Percentiles rank a stretch among this genome's conserved stretches.
Conservation (phyloP, 2,888 invertebrate species). For the Leptinotarsa peninsularis region DNA sequence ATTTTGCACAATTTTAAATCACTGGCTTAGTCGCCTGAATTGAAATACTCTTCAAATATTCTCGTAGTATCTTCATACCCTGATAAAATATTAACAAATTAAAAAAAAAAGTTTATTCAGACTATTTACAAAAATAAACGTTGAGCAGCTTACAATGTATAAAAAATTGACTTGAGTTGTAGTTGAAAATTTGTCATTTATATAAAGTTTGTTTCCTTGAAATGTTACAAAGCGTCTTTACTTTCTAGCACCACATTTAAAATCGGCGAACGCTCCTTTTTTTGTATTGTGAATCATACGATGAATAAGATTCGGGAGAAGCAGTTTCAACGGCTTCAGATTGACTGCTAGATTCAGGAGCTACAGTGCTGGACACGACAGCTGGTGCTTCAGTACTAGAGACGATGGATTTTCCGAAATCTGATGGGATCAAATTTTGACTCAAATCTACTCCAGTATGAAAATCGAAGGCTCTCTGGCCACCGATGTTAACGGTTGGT, state of each 20-base stretch:
- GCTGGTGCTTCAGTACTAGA: conserved; percentile 16
- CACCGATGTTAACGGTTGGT: conserved; percentile 5
- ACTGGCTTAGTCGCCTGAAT: too few relatives aligned
- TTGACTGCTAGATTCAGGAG: conserved; percentile 10
- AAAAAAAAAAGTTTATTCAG: not conserved
- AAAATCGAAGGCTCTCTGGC: conserved; percentile 14
- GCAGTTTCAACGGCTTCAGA: conserved; percentile 4
- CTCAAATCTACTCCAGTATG: not conserved
- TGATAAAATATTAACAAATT: not conserved
- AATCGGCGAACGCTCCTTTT: not conserved
- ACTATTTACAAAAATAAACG: conserved; percentile 13
- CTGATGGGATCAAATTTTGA: conserved; percentile 9
- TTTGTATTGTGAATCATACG: not conserved
- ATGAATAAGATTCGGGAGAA: conserved; percentile 15
- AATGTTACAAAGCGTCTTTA: not conserved
- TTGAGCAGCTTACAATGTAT: conserved; percentile 6
- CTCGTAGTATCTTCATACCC: not conserved
- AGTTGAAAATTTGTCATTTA: not conserved
- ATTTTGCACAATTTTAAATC: too few relatives aligned
- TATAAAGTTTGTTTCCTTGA: not conserved
- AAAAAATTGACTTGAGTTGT: not conserved
- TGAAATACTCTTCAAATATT: too few relatives aligned
- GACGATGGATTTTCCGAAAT: conserved; percentile 1
- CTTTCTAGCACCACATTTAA: not conserved
- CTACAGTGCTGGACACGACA: conserved; percentile 24